Evolutionary conservation across 2,888 invertebrate species (phyloP).

Genomic region (Brenthis hecate): DNA sequence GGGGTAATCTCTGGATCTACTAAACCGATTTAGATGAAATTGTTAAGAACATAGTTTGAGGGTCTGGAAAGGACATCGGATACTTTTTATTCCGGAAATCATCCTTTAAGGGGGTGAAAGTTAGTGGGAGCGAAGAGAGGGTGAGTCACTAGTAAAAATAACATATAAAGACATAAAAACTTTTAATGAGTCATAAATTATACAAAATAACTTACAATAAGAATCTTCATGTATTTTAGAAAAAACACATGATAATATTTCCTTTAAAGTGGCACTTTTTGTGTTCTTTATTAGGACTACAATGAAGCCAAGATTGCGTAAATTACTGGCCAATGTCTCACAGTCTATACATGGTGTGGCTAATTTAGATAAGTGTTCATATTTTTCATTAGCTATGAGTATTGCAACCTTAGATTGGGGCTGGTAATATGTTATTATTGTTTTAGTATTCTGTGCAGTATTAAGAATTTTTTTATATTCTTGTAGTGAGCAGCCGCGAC

Average conservation of each 20-base stretch:
- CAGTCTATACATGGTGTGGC: conserved; percentile 73
- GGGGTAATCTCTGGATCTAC: no score
- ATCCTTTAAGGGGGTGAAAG: no score
- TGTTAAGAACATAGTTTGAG: no score
- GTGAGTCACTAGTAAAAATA: no score
- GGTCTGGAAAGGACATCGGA: no score
- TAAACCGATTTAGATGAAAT: no score
- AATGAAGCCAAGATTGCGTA: conserved; percentile 66
- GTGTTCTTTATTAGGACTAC: conserved; percentile 64
- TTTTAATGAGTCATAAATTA: not conserved
- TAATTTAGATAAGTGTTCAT: conserved; percentile 63
- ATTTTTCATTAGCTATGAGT: conserved; percentile 71
- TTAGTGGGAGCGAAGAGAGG: no score
- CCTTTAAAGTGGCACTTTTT: conserved; percentile 52
- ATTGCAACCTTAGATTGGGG: conserved; percentile 71
- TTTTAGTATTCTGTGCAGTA: conserved; percentile 49
- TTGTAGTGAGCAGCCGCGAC: conserved; percentile 55
- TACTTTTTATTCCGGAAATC: no score
- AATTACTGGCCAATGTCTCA: conserved; percentile 58
- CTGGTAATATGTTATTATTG: conserved; percentile 58
- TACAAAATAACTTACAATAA: conserved; percentile 64
- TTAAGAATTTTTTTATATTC: conserved; percentile 54
- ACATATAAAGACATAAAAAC: no score
- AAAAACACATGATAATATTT: conserved; percentile 54
- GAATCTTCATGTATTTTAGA: conserved; percentile 62